Percentiles rank a stretch among this genome's conserved stretches.
These are phyloP conservation scores for Pyrocoelia pectoralis DNA, from an alignment of 2,888 invertebrate species.

Conservation along the genomic window DNA sequence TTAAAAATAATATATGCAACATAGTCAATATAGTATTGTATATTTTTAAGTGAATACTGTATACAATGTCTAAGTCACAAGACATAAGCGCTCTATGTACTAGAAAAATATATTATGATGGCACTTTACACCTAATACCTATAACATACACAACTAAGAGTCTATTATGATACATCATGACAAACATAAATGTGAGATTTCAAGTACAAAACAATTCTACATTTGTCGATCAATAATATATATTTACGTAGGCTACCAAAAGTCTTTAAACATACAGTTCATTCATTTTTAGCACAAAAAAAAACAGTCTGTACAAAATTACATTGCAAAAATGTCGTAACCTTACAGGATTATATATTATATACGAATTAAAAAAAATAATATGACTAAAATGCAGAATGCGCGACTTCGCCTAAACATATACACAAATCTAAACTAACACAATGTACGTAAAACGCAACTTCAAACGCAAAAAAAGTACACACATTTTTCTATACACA, in stretches of 20 bases:
- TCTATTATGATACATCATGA: constrained; percentile 36
- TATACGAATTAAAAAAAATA: constrained; percentile 19
- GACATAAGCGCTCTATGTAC: constrained; percentile 62
- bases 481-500: constrained; percentile 26
- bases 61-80: constrained; percentile 62
- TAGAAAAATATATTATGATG: constrained; percentile 63
- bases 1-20: no score
- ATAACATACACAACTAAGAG: constrained; percentile 35
- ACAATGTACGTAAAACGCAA: constrained; percentile 13
- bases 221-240: constrained; percentile 16
- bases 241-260: constrained; percentile 7
- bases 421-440: constrained; percentile 34
- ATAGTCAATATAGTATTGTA: constrained; percentile 53
- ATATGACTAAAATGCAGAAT: constrained; percentile 30
- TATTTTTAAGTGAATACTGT: constrained; percentile 61
- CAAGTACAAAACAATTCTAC: constrained; percentile 19
- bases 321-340: constrained; percentile 25
- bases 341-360: constrained; percentile 15
- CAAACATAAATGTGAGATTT: constrained; percentile 16
- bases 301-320: constrained; percentile 12
- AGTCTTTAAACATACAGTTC: constrained; percentile 10
- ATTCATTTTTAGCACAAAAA: not conserved
- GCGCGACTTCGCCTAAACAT: constrained; percentile 25
- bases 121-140: constrained; percentile 58
- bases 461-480: constrained; percentile 7